Base-by-base conservation (phyloP, 2,888 invertebrate species). In the Metellina segmentata region DNA sequence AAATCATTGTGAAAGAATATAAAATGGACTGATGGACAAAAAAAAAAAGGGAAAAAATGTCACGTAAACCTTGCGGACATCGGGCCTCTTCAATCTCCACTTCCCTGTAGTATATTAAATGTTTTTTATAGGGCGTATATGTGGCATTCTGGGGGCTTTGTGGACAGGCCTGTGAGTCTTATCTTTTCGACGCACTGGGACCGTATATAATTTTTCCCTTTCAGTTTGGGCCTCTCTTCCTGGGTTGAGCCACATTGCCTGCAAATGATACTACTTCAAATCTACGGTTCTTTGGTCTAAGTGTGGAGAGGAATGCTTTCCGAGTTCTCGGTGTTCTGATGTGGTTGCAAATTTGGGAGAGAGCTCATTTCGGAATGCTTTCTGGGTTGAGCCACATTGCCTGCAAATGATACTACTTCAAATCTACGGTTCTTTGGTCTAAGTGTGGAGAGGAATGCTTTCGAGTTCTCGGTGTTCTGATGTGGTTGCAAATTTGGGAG, bases 21-120 rank as follows among this genome's bases (percentile, higher is more conserved):
- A 61, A 53, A 16, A 34, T 81, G 87, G 72, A 79, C 34, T 48
- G 20, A 19, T 48, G 9, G 8, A 61, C 34, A 79, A n/a, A 78
- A 34, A 79, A n/a, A 78, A 34, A 81, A 83, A 87, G 61, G 83
- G 72, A 51, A 89, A 78, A 72, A 89, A 78, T 89, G 89, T 89
- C 89, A 85, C 89, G 83, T 82, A 77, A 72, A 61, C 51, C 82
- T 75, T 51, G 77, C 5, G 8, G 85, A 83, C 83, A 83, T 19
- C 53, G 49, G 69, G 85, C 85, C 83, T 61, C 70, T 19, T 11
- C 34, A 49, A 34, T 34, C 49, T 16, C 61, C 34, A 53, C 61
- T 85, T 85, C 85, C 85, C 88, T 51, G 19, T 71, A 79, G 48
- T 87, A 79, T 87, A 72, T 81, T 81, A 88, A 75, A 81, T 75